Conservation (phyloP, 1,140 invertebrate genomes). For the Diachasmimorpha longicaudata region DNA sequence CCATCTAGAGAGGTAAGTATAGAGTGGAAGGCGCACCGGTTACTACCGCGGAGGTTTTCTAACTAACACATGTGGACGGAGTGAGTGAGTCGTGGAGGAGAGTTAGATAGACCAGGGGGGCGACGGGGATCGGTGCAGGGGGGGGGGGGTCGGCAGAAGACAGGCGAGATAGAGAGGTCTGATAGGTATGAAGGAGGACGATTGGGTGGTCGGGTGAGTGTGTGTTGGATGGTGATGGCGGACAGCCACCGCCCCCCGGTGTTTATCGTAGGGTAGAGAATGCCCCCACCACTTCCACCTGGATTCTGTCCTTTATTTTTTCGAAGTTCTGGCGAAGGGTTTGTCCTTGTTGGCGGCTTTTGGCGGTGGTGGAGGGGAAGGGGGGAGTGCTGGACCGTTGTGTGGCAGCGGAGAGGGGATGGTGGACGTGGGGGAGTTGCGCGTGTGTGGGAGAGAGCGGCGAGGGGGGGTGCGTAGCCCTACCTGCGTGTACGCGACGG, state of each 20-base stretch:
- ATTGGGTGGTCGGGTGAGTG: conserved; percentile 38
- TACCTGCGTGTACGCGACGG: conserved; percentile 27
- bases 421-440: background rate
- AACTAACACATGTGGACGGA: conserved; percentile 54
- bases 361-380: conserved; percentile 4
- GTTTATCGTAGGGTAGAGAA: background rate
- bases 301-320: background rate
- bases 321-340: no score
- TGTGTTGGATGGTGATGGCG: conserved; percentile 56
- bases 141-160: background rate
- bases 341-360: no score
- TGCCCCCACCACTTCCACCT: background rate
- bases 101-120: conserved; percentile 33
- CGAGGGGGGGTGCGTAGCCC: background rate
- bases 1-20: conserved; percentile 29
- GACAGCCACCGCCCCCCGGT: conserved; percentile 61
- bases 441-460: background rate
- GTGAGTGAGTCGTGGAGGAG: background rate
- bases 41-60: conserved; percentile 44
- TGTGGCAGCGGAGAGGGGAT: background rate
- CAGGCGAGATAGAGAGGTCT: conserved; percentile 41
- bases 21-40: conserved; percentile 43
- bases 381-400: conserved; percentile 15
- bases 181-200: conserved; percentile 42
- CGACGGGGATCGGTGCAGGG: conserved; percentile 17